Conservation (phyloP, 1,140 invertebrate genomes). For the Drosophila kohkoa region DNA sequence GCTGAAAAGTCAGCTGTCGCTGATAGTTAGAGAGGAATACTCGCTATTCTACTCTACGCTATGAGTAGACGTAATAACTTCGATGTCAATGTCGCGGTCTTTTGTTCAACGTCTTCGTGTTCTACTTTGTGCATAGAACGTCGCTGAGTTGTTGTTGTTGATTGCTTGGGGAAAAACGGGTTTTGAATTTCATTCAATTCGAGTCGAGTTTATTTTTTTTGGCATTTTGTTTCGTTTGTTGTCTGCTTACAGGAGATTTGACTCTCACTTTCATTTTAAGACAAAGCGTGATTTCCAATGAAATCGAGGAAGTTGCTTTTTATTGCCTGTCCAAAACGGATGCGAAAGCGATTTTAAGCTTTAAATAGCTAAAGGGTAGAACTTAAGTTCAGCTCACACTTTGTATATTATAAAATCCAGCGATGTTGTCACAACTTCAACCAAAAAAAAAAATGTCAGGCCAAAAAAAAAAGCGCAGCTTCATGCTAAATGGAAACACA, state of each 20-base stretch:
- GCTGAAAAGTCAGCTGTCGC: constrained; percentile 9
- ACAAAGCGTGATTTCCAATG: constrained; percentile 21
- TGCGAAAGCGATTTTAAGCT: constrained; percentile 20
- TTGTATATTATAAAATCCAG: constrained; percentile 7
- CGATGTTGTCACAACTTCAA: constrained; percentile 30
- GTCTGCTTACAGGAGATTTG: constrained; percentile 26
- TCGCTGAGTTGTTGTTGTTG: too few species aligned
- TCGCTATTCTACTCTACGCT: background rate
- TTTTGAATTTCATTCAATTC: constrained; percentile 40
- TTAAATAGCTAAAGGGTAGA: too few species aligned
- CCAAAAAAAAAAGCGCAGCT: constrained; percentile 37
- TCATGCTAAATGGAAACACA: constrained; percentile 63
- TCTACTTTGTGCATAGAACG: constrained; percentile 44
- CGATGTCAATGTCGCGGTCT: constrained; percentile 49
- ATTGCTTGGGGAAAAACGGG: constrained; percentile 26
- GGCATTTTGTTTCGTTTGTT: constrained; percentile 15
- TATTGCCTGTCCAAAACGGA: constrained; percentile 49
- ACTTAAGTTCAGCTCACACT: too few species aligned
- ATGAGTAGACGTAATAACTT: constrained; percentile 17
- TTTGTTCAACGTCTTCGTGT: background rate
- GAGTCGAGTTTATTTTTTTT: constrained; percentile 10
- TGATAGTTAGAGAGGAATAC: background rate
- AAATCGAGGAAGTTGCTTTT: constrained; percentile 16
- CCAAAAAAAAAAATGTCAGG: constrained; percentile 11
- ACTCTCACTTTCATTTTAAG: constrained; percentile 75